Evolutionary conservation across 2,888 invertebrate genomes (phyloP).

Genomic region (Pseudococcus jackbeardsleyi): DNA sequence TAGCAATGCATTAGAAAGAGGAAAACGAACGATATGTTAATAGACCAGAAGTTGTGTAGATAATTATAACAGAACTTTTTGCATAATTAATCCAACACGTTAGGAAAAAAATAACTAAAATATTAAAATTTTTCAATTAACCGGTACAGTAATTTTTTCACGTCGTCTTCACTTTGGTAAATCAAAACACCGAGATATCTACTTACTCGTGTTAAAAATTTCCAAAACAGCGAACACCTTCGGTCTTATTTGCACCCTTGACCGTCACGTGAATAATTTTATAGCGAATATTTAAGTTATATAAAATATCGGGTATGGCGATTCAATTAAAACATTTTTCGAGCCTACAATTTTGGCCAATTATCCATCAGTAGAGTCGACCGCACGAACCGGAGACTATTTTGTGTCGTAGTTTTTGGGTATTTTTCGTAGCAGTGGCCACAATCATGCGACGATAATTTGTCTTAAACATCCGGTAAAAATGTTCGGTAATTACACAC

Average conservation of each 20-base stretch:
- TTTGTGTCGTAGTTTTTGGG: not conserved
- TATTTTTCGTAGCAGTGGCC: not conserved
- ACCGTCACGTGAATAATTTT: too few species aligned
- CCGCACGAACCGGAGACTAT: not conserved
- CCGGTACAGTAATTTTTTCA: too few species aligned
- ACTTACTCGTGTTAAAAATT: too few species aligned
- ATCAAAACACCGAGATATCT: too few species aligned
- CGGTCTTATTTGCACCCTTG: too few species aligned
- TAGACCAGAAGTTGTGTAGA: not conserved
- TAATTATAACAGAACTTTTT: not conserved
- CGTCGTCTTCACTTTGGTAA: too few species aligned
- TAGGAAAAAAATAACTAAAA: not conserved
- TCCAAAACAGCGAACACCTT: too few species aligned
- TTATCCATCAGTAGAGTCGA: not conserved
- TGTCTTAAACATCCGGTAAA: conserved; percentile 33
- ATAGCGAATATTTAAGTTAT: too few species aligned
- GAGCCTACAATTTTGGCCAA: not conserved
- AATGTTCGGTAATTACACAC: conserved; percentile 14
- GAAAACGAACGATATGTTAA: not conserved
- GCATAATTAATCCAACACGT: not conserved
- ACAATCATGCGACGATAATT: not conserved
- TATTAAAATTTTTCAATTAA: too few species aligned
- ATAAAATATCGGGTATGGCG: not conserved
- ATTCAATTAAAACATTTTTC: not conserved
- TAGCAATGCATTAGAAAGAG: too few species aligned